phyloP scores from a whole-genome alignment of 1,140 invertebrate genomes.

The Armadillidium nasatum region DNA sequence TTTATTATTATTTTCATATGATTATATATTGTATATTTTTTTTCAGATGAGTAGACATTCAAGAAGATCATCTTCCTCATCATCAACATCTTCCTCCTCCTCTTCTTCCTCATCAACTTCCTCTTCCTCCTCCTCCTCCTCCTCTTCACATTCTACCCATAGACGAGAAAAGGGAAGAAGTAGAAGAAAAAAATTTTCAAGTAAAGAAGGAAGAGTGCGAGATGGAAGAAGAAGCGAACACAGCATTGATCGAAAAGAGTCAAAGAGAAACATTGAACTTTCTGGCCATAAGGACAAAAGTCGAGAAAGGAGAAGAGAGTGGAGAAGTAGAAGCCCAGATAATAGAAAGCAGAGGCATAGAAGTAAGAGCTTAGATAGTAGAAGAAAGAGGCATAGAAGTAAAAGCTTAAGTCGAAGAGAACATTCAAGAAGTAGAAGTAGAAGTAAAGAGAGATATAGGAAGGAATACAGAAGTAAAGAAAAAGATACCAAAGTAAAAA shows the following conservation, averaged over 20 bases:
- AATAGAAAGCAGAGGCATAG: slow-evolving; percentile 28
- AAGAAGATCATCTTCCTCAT: not conserved
- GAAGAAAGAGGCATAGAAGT: slow-evolving; percentile 19
- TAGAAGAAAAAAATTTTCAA: not conserved
- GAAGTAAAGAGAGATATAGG: slow-evolving; percentile 21
- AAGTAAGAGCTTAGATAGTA: slow-evolving; percentile 17
- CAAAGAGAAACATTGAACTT: not conserved
- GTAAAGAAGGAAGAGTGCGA: not conserved
- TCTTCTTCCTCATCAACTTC: too few species aligned
- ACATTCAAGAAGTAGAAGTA: not conserved
- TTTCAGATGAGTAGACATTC: not conserved
- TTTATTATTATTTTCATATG: not conserved
- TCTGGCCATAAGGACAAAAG: slow-evolving; percentile 23
- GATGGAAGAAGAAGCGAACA: not conserved
- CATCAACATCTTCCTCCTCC: too few species aligned
- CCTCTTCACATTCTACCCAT: too few species aligned
- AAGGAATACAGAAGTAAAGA: not conserved
- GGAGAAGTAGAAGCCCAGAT: slow-evolving; percentile 33
- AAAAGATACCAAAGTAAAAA: slow-evolving; percentile 21
- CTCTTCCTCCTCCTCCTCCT: too few species aligned
- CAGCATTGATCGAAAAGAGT: not conserved
- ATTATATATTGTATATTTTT: not conserved
- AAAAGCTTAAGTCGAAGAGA: slow-evolving; percentile 16
- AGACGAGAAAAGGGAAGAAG: too few species aligned
- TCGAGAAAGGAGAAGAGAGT: not conserved